phyloP scores from a whole-genome alignment of 2,888 invertebrate species.

The Ypsolopha scabrella region DNA sequence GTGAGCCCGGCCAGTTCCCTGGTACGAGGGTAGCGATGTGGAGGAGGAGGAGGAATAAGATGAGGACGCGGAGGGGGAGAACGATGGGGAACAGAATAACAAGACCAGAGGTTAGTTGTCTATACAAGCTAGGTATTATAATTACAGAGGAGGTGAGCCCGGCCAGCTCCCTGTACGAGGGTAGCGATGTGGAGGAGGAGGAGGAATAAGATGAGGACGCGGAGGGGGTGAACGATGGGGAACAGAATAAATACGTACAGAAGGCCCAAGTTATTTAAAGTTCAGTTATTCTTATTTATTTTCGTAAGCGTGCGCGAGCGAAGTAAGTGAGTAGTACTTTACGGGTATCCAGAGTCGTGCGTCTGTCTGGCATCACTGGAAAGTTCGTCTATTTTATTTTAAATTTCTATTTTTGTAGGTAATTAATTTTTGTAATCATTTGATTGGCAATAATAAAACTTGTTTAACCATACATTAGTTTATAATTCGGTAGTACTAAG shows the following conservation, averaged over 20 bases:
- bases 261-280: no score
- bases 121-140: background rate
- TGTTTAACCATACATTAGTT: no score
- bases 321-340: no score
- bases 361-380: no score
- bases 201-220: constrained; percentile 53
- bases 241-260: constrained; percentile 39
- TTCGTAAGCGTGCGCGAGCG: no score
- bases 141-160: constrained; percentile 57
- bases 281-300: no score
- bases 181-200: constrained; percentile 54
- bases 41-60: constrained; percentile 60
- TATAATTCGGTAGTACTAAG: no score
- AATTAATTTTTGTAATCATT: no score
- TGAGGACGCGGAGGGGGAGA: constrained; percentile 49
- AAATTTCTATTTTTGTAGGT: no score
- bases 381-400: no score
- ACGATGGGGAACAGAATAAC: constrained; percentile 43
- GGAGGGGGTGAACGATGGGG: constrained; percentile 51
- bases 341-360: no score
- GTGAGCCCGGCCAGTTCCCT: constrained; percentile 59
- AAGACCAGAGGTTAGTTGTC: constrained; percentile 37
- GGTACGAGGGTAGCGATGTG: constrained; percentile 50
- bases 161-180: constrained; percentile 55
- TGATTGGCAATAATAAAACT: no score